A percentile compares a stretch with the other conserved stretches of the same genome.
Evolutionary conservation across 2,888 invertebrate genomes (phyloP).

Genomic region (Chrysolina haemoptera): DNA sequence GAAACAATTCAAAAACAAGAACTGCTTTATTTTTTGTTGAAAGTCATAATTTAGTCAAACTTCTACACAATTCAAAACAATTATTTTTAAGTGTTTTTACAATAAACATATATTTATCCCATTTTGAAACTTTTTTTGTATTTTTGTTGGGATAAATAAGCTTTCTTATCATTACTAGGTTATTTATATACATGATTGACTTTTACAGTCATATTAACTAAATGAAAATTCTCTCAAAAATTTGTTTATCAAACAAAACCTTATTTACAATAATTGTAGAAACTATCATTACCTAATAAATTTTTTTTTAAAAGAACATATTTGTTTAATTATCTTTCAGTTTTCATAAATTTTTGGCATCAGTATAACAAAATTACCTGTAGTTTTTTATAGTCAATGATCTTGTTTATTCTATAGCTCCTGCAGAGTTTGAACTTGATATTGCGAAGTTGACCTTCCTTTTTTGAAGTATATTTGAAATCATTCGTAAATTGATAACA

Average conservation of each 20-base stretch:
- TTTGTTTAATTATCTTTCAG: too few relatives aligned
- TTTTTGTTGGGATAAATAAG: conserved; percentile 2
- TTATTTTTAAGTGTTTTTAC: neutral
- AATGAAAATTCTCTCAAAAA: neutral
- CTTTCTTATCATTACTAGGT: neutral
- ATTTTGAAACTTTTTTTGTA: neutral
- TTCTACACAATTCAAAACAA: neutral
- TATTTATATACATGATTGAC: conserved; percentile 3
- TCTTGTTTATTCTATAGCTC: too few relatives aligned
- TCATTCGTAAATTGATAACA: too few relatives aligned
- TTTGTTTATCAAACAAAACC: neutral
- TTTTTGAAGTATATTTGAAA: too few relatives aligned
- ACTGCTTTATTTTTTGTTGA: neutral
- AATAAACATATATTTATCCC: conserved; percentile 6
- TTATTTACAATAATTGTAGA: neutral
- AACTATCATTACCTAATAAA: neutral
- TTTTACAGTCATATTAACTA: neutral
- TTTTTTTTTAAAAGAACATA: too few relatives aligned
- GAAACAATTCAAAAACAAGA: neutral
- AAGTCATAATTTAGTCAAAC: neutral
- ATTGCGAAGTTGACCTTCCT: too few relatives aligned
- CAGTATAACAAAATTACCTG: too few relatives aligned
- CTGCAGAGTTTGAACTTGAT: too few relatives aligned
- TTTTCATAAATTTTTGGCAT: too few relatives aligned
- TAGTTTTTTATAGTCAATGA: too few relatives aligned